Percentiles rank a stretch among this genome's conserved stretches.
Conservation (phyloP, 53 echinoderm and acorn worm species). For the Astropecten irregularis region DNA sequence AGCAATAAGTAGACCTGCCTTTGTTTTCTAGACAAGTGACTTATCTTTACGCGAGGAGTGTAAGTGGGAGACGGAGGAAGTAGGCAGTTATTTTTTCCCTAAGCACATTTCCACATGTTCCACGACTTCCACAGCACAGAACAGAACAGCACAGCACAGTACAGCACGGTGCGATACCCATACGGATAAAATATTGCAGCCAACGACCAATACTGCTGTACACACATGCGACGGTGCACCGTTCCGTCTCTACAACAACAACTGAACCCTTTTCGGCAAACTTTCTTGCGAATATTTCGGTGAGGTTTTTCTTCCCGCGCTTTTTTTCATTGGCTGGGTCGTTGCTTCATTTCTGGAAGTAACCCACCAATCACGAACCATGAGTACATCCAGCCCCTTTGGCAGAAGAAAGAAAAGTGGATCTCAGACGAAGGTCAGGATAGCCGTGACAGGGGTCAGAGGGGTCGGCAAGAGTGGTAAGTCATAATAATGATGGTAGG, state of each 20-base stretch:
- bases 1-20: too few species aligned
- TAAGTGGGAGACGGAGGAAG: not conserved
- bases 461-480: constrained; percentile 97
- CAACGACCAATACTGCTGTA: not conserved
- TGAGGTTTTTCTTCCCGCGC: too few species aligned
- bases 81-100: constrained; percentile 15
- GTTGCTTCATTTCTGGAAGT: not conserved
- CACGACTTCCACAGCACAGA: not conserved
- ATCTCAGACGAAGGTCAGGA: constrained; percentile 80
- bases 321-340: not conserved
- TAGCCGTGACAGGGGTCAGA: constrained; percentile 75
- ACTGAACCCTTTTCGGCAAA: too few species aligned
- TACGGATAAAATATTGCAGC: too few species aligned
- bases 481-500: not conserved
- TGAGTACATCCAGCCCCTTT: constrained; percentile 77
- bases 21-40: too few species aligned
- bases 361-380: constrained; percentile 19
- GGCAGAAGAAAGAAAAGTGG: constrained; percentile 74
- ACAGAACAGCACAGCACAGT: too few species aligned
- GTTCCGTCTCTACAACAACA: too few species aligned
- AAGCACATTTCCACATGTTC: constrained; percentile 25
- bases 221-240: too few species aligned
- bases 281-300: too few species aligned
- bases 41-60: too few species aligned
- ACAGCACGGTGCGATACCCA: too few species aligned